Evolutionary conservation across 2,797 vertebrate genomes (phyloP).

Genomic region (Bovichtus diacanthus): DNA sequence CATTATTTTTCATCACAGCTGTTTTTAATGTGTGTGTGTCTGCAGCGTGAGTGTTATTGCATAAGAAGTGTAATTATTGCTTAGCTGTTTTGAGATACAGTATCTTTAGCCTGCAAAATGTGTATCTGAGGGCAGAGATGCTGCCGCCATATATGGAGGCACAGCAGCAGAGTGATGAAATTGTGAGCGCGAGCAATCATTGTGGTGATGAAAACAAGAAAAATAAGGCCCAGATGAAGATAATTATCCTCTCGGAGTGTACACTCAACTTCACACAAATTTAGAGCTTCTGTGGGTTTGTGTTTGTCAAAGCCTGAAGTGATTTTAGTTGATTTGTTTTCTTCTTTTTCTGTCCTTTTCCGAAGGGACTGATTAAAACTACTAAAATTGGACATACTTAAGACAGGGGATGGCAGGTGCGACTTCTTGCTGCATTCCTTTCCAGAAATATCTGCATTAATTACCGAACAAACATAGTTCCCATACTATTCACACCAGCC

Average conservation of each 20-base stretch:
- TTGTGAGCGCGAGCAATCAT: slow-evolving; percentile 26
- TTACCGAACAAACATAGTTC: slow-evolving; percentile 37
- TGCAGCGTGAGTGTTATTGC: neutral
- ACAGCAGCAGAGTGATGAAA: slow-evolving; percentile 15
- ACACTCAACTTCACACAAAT: slow-evolving; percentile 33
- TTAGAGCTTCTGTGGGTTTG: slow-evolving; percentile 14
- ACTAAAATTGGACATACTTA: neutral
- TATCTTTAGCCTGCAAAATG: neutral
- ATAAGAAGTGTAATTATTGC: neutral
- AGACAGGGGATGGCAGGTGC: neutral
- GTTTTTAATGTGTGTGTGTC: neutral
- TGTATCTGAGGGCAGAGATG: neutral
- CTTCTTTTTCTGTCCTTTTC: neutral
- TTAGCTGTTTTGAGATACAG: slow-evolving; percentile 2
- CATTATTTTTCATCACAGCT: slow-evolving; percentile 7
- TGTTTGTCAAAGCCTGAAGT: slow-evolving; percentile 24
- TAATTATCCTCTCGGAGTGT: slow-evolving; percentile 43
- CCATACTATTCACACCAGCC: slow-evolving; percentile 17
- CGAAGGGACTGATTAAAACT: neutral
- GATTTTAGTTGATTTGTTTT: neutral
- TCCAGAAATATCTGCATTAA: slow-evolving; percentile 23
- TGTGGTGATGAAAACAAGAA: slow-evolving; percentile 29
- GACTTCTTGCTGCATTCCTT: neutral
- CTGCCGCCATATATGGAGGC: neutral
- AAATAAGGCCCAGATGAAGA: slow-evolving; percentile 30